Percentiles rank a stretch among this genome's conserved stretches.
Evolutionary conservation across 2,113 vertebrate species (phyloP).

Genomic region (Pyrgilauda ruficollis): DNA sequence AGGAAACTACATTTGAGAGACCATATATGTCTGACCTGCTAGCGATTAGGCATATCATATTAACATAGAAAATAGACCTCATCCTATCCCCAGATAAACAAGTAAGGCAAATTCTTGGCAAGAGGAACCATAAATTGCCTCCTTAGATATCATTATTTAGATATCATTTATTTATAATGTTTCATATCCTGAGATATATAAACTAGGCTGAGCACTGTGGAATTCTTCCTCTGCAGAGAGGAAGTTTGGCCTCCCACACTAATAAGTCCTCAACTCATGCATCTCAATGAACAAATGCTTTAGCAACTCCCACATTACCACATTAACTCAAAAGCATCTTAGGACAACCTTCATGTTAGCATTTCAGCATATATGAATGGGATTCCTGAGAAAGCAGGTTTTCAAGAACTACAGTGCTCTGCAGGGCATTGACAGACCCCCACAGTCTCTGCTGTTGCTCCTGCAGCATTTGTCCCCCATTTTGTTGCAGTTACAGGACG

Average conservation of each 20-base stretch:
- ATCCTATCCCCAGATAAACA: not conserved
- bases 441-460: not conserved
- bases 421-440: not conserved
- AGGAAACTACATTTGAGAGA: not conserved
- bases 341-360: not conserved
- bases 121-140: not conserved
- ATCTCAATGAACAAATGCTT: not conserved
- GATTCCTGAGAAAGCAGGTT: not conserved
- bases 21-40: not conserved
- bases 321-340: not conserved
- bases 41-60: not conserved
- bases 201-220: not conserved
- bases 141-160: not conserved
- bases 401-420: not conserved
- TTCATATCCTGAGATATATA: not conserved
- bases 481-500: not conserved
- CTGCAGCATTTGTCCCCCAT: not conserved
- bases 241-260: not conserved
- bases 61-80: not conserved
- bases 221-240: not conserved
- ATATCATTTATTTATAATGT: not conserved
- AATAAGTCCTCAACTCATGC: not conserved
- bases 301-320: not conserved
- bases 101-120: not conserved
- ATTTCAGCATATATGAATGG: not conserved